Percentiles rank a stretch among this genome's conserved stretches.
Conservation (phyloP, 2,888 invertebrate genomes). For the Cephalotes varians region DNA sequence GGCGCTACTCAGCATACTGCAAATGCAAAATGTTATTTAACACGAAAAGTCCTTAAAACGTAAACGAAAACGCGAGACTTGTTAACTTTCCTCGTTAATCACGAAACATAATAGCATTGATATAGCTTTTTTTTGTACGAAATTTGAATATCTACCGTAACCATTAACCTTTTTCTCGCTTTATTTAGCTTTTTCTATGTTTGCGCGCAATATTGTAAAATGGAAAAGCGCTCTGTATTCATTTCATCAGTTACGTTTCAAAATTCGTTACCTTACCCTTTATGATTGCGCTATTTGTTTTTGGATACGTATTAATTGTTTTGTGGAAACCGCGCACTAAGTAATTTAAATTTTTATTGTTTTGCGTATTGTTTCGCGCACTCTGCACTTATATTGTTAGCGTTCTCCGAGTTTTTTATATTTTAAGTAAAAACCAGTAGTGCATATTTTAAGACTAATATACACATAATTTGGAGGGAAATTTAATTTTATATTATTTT, state of each 20-base stretch:
- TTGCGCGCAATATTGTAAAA: not conserved
- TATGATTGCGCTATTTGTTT: not conserved
- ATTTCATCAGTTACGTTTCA: slow-evolving; percentile 11
- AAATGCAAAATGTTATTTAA: slow-evolving; percentile 17
- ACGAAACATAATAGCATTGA: not conserved
- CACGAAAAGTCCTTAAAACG: slow-evolving; percentile 8
- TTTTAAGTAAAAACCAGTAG: not conserved
- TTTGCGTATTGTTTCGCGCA: not conserved
- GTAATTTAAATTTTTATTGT: not conserved
- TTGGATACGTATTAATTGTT: slow-evolving; percentile 9
- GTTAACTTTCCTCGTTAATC: slow-evolving; percentile 23
- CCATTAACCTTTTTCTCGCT: slow-evolving; percentile 14
- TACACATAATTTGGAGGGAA: not conserved
- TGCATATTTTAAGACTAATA: not conserved
- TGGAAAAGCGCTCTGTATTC: not conserved
- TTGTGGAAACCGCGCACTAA: not conserved
- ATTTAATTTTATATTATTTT: slow-evolving; percentile 14
- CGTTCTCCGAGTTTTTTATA: not conserved
- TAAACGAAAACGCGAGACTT: not conserved
- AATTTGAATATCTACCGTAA: not conserved
- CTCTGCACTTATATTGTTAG: not conserved
- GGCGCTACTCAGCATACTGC: slow-evolving; percentile 8
- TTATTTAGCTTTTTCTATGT: slow-evolving; percentile 11
- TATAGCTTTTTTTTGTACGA: not conserved
- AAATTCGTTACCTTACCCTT: not conserved